These are phyloP conservation scores for Ivindomyrus marchei DNA, from an alignment of 2,113 vertebrate genomes.

Conservation along the genomic window DNA sequence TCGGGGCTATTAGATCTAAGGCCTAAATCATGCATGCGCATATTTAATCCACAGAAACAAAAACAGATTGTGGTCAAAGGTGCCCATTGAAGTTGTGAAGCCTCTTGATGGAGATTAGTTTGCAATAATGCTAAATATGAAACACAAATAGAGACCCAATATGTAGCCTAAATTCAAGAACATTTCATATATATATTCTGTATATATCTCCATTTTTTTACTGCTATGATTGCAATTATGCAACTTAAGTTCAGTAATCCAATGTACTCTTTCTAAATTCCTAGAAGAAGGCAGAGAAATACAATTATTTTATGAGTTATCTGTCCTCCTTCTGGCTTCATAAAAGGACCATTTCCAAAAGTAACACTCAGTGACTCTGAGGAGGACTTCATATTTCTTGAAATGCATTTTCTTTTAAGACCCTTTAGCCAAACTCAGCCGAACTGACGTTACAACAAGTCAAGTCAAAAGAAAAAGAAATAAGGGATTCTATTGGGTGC, in stretches of 20 bases:
- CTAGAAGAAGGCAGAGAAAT: not conserved
- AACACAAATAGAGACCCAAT: slow-evolving; percentile 5
- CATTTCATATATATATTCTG: not conserved
- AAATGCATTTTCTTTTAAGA: not conserved
- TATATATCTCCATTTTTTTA: not conserved
- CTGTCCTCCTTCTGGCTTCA: not conserved
- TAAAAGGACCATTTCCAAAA: not conserved
- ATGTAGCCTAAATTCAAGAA: not conserved
- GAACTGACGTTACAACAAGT: not conserved
- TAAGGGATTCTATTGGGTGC: not conserved
- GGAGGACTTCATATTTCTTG: not conserved
- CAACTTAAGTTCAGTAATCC: not conserved
- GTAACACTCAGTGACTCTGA: not conserved
- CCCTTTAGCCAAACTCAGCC: not conserved
- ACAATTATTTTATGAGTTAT: not conserved
- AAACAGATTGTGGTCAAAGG: slow-evolving; percentile 14
- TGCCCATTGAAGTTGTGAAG: not conserved
- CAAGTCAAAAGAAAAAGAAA: not conserved
- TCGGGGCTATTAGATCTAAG: not conserved
- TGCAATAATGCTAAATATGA: slow-evolving; percentile 3
- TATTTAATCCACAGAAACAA: slow-evolving; percentile 10
- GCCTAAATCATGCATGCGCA: slow-evolving; percentile 10
- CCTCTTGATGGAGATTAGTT: not conserved
- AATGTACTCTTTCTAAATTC: not conserved
- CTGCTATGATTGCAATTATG: not conserved